Conservation (phyloP, 2,888 invertebrate species). For the Meloe dianella region DNA sequence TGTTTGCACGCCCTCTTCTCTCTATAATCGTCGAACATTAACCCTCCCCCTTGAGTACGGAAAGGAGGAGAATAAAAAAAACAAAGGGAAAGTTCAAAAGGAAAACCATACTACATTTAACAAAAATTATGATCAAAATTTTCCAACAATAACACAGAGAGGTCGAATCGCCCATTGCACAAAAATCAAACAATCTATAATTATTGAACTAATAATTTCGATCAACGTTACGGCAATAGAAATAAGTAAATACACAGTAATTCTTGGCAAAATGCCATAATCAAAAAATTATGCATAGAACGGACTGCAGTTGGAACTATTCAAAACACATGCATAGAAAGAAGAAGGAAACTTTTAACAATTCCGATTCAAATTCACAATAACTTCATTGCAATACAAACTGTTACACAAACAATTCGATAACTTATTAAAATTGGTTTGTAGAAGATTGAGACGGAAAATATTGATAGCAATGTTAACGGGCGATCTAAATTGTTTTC, state of each 20-base stretch:
- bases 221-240: neutral
- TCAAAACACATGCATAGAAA: neutral
- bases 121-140: neutral
- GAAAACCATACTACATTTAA: too few species aligned
- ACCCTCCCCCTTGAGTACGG: neutral
- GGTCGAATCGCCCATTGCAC: neutral
- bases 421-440: neutral
- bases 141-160: neutral
- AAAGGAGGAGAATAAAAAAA: neutral
- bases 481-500: neutral
- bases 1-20: slow-evolving; percentile 33
- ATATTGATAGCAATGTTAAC: neutral
- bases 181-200: neutral
- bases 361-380: neutral
- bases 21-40: slow-evolving; percentile 16
- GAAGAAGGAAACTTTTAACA: neutral
- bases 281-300: neutral
- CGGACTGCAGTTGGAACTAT: neutral
- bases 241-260: neutral
- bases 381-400: neutral
- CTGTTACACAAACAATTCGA: neutral
- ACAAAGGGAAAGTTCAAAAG: neutral
- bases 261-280: neutral
- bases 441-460: neutral
- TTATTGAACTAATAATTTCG: neutral